Percentiles rank a stretch among this genome's conserved stretches.
Conservation (phyloP, 2,113 vertebrate species). For the Malurus melanocephalus region DNA sequence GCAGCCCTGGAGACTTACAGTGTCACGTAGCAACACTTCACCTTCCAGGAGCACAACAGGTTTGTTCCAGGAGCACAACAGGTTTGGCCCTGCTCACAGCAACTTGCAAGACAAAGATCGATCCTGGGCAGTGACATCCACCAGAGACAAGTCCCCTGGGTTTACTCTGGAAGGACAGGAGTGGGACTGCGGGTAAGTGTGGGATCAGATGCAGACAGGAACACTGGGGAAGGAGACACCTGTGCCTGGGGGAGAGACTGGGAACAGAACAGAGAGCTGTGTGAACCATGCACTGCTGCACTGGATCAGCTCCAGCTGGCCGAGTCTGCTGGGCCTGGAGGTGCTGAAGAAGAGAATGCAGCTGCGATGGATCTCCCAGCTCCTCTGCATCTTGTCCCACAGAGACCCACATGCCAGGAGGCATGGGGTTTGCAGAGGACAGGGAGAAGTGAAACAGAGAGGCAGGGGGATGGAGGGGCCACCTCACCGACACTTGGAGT, state of each 20-base stretch:
- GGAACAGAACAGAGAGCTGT: not conserved
- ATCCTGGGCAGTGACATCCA: accelerated
- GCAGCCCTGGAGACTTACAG: not conserved
- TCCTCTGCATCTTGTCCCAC: not conserved
- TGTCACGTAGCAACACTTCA: conserved; percentile 44
- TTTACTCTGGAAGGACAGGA: not conserved
- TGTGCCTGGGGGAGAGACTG: accelerated
- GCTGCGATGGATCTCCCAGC: not conserved
- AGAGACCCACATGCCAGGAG: accelerated
- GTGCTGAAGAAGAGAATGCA: not conserved
- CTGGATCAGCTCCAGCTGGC: not conserved
- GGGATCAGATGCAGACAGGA: not conserved
- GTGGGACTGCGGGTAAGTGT: not conserved
- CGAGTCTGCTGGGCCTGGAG: not conserved
- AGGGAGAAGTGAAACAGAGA: not conserved
- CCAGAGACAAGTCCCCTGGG: not conserved
- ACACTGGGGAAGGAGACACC: not conserved
- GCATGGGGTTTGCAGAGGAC: not conserved
- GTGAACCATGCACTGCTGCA: accelerated
- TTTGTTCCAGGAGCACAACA: not conserved
- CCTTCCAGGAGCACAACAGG: not conserved
- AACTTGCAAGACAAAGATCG: not conserved
- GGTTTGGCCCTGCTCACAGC: not conserved
- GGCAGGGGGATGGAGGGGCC: not conserved
- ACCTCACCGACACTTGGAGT: not conserved